Conservation (phyloP, 1,140 invertebrate genomes). For the Pygmarrhopalites habei region DNA sequence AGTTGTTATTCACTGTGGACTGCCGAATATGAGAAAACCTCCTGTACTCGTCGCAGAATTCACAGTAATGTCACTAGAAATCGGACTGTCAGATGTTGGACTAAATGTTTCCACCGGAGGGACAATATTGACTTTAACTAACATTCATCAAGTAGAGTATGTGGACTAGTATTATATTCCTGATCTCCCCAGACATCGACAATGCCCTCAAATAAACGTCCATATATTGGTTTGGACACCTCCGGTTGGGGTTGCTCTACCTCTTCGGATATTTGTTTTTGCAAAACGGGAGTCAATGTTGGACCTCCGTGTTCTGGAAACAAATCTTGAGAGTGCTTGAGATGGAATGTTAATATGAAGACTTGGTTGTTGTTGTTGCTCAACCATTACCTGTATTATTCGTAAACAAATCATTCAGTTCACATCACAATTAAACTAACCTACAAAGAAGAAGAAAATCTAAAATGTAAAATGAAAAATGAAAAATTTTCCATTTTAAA, state of each 20-base stretch:
- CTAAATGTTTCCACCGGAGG: too few relatives aligned
- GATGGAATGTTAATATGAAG: slow-evolving; percentile 4
- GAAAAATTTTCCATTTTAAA: background rate
- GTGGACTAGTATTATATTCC: too few relatives aligned
- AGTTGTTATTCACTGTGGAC: slow-evolving; percentile 1
- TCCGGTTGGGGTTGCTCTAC: slow-evolving; percentile 40
- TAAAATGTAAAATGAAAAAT: slow-evolving; percentile 8
- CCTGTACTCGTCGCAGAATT: slow-evolving; percentile 38
- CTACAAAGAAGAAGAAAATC: slow-evolving; percentile 7
- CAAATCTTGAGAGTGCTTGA: too few relatives aligned
- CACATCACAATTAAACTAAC: too few relatives aligned
- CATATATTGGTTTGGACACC: slow-evolving; percentile 49
- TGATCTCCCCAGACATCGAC: slow-evolving; percentile 19
- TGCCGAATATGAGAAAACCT: slow-evolving; percentile 24
- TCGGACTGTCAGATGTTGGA: slow-evolving; percentile 18
- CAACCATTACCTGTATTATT: slow-evolving; percentile 17
- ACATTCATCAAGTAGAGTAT: too few relatives aligned
- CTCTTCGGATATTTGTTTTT: slow-evolving; percentile 41
- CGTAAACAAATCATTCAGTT: too few relatives aligned
- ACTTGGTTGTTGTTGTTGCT: slow-evolving; percentile 23
- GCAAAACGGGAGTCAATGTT: slow-evolving; percentile 42
- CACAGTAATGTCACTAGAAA: slow-evolving; percentile 31
- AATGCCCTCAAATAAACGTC: slow-evolving; percentile 61
- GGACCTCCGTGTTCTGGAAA: slow-evolving; percentile 2
- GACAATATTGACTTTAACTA: too few relatives aligned